These are phyloP conservation scores for Styela clava DNA, from an alignment of 23 tunicate genomes.

Conservation along the genomic window DNA sequence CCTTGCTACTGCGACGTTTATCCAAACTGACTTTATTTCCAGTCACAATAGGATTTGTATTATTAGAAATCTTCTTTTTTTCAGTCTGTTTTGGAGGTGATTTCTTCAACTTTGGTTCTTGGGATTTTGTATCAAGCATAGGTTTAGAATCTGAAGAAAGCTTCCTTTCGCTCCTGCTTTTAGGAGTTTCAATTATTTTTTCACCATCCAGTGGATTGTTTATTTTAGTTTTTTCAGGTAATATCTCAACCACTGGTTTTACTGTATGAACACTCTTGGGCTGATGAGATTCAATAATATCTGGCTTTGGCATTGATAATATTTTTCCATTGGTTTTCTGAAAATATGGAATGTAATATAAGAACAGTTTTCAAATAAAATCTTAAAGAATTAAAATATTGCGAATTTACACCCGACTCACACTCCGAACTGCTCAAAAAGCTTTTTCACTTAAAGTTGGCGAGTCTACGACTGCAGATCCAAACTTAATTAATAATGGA, in stretches of 20 bases:
- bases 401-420: too few relatives aligned
- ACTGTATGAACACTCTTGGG: slow-evolving; percentile 14
- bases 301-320: slow-evolving; percentile 50
- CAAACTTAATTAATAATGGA: too few relatives aligned
- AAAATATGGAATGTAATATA: slow-evolving; percentile 2
- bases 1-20: not conserved
- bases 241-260: not conserved
- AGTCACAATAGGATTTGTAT: not conserved
- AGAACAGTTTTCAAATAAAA: too few relatives aligned
- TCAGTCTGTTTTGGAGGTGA: not conserved
- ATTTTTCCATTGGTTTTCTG: slow-evolving; percentile 6
- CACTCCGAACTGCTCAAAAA: too few relatives aligned
- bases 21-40: not conserved
- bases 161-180: not conserved
- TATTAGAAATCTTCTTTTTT: not conserved
- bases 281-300: slow-evolving; percentile 72
- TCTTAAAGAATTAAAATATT: too few relatives aligned
- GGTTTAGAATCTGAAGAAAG: not conserved
- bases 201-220: not conserved
- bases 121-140: not conserved
- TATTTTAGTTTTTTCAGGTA: not conserved
- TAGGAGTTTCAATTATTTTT: not conserved
- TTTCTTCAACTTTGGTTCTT: not conserved
- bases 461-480: too few relatives aligned
- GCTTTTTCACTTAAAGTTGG: too few relatives aligned